phyloP scores from a whole-genome alignment of 1,140 invertebrate genomes.

The Tetramorium alpestre region DNA sequence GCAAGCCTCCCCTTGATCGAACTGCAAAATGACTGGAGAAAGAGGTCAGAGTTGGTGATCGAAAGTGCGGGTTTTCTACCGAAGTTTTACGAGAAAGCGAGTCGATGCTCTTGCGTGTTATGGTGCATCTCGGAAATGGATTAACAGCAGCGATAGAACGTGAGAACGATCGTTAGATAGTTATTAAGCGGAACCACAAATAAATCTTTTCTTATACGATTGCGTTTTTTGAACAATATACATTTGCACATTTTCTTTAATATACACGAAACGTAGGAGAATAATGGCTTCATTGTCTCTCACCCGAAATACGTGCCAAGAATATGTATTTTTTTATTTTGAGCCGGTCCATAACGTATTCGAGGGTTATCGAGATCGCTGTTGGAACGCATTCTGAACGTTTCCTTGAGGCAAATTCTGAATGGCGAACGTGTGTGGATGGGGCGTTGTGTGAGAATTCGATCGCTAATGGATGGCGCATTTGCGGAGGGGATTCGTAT shows the following conservation, averaged over 20 bases:
- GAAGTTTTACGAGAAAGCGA: neutral
- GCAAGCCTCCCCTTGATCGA: constrained; percentile 31
- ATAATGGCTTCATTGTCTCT: neutral
- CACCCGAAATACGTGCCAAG: neutral
- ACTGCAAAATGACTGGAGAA: constrained; percentile 22
- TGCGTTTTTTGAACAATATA: neutral
- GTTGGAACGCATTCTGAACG: neutral
- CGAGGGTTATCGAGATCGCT: neutral
- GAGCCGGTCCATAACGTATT: neutral
- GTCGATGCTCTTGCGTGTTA: constrained; percentile 12
- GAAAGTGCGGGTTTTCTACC: constrained; percentile 12
- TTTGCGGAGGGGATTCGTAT: constrained; percentile 67
- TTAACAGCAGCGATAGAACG: neutral
- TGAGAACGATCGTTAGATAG: neutral
- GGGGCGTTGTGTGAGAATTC: constrained; percentile 7
- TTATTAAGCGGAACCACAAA: neutral
- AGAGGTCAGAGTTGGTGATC: neutral
- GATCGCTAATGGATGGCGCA: constrained; percentile 76
- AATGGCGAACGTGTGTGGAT: neutral
- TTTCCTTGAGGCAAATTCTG: constrained; percentile 6
- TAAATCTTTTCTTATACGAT: neutral
- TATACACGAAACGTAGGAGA: neutral
- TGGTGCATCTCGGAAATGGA: neutral
- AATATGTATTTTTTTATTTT: neutral
- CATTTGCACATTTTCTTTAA: neutral